phyloP scores from a whole-genome alignment of 2,888 invertebrate species.

The Dugesia japonica region DNA sequence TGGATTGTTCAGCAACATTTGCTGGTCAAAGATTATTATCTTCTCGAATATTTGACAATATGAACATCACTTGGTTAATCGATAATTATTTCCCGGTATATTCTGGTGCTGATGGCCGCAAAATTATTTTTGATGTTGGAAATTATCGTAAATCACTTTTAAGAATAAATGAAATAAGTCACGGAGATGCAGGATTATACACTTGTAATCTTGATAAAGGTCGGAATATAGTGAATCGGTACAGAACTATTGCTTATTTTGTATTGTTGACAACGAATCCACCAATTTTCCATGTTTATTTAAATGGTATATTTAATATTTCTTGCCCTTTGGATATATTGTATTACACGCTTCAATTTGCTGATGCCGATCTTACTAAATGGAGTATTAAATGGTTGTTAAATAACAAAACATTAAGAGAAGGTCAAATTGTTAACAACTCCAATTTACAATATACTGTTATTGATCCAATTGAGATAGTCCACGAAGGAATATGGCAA shows the following conservation, averaged over 20 bases:
- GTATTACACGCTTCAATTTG: background rate
- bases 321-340: background rate
- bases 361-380: background rate
- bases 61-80: background rate
- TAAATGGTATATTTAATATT: background rate
- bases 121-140: background rate
- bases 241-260: background rate
- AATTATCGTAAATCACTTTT: background rate
- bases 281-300: background rate
- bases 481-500: background rate
- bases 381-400: slow-evolving; percentile 2
- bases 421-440: background rate
- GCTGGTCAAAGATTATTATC: background rate
- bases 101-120: background rate
- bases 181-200: background rate
- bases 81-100: background rate
- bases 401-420: background rate
- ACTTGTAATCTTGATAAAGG: slow-evolving; percentile 15
- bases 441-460: slow-evolving; percentile 8
- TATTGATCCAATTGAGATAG: background rate
- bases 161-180: background rate
- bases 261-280: background rate
- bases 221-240: background rate
- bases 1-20: background rate
- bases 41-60: background rate